A percentile compares a stretch with the other conserved stretches of the same genome.
phyloP scores from a whole-genome alignment of 2,113 vertebrate genomes.

The Megaptera novaeangliae region DNA sequence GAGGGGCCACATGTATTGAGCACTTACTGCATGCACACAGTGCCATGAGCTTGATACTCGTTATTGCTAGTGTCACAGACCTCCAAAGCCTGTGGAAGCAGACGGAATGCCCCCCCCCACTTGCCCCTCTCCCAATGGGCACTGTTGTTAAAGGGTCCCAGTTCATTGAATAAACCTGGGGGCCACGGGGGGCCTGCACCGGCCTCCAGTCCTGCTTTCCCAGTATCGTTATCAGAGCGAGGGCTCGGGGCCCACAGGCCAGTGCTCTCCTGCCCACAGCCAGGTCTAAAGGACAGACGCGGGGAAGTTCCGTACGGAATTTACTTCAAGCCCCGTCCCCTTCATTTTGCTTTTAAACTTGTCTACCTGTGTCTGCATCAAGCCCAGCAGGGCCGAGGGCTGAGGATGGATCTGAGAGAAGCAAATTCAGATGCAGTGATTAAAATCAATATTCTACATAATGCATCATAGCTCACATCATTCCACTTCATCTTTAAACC shows the following conservation, averaged over 20 bases:
- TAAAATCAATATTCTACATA: background rate
- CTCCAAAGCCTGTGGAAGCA: accelerated
- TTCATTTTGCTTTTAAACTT: too few relatives aligned
- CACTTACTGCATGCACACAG: background rate
- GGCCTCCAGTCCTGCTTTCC: background rate
- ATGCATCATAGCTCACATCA: background rate
- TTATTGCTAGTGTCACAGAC: background rate
- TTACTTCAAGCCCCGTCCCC: background rate
- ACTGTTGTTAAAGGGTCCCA: background rate
- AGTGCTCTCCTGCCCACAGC: background rate
- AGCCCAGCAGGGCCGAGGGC: background rate
- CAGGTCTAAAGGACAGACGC: background rate
- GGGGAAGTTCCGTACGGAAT: background rate
- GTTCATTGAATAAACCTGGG: background rate
- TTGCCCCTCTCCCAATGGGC: background rate
- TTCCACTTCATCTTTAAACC: background rate
- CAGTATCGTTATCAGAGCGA: background rate
- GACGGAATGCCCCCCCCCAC: background rate
- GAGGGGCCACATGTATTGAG: background rate
- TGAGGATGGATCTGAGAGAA: background rate
- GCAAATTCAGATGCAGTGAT: background rate
- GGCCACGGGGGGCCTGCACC: accelerated
- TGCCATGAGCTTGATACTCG: background rate
- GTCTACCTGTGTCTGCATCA: background rate
- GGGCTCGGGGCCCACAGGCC: background rate